Percentiles rank a stretch among this genome's conserved stretches.
These are phyloP conservation scores for Pagetopsis macropterus DNA, from an alignment of 2,797 vertebrate genomes.

Conservation along the genomic window DNA sequence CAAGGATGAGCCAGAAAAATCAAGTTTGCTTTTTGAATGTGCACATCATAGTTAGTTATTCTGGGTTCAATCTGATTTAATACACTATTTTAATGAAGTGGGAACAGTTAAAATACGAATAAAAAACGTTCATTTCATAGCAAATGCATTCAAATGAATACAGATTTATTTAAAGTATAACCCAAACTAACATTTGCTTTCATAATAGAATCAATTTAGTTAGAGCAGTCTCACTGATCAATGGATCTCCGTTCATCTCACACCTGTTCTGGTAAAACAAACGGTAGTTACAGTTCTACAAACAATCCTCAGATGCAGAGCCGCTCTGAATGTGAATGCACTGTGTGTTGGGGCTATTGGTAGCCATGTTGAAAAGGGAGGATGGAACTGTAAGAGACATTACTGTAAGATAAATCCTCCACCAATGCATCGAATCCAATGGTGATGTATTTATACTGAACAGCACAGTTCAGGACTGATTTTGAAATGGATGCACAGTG, in stretches of 20 bases:
- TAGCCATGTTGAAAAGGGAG: neutral
- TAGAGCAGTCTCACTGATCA: neutral
- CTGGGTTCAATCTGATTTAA: neutral
- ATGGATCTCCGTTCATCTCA: slow-evolving; percentile 41
- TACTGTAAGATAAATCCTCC: neutral
- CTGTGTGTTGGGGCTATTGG: no score
- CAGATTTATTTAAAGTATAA: neutral
- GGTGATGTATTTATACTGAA: neutral
- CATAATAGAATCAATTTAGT: neutral
- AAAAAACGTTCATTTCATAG: neutral
- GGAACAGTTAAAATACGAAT: neutral
- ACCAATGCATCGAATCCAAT: neutral
- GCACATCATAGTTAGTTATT: neutral
- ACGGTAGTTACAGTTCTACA: slow-evolving; percentile 19
- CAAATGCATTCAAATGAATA: neutral
- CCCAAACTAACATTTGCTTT: neutral
- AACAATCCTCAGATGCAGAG: slow-evolving; percentile 44
- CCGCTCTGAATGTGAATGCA: slow-evolving; percentile 12
- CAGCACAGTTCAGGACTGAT: no score
- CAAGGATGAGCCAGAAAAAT: slow-evolving; percentile 29
- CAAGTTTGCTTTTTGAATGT: neutral
- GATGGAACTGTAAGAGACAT: neutral
- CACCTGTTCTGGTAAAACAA: slow-evolving; percentile 34
- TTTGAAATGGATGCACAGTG: neutral
- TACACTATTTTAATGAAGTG: neutral